phyloP scores from a whole-genome alignment of 1,140 invertebrate genomes.

The Epicauta chinensis region DNA sequence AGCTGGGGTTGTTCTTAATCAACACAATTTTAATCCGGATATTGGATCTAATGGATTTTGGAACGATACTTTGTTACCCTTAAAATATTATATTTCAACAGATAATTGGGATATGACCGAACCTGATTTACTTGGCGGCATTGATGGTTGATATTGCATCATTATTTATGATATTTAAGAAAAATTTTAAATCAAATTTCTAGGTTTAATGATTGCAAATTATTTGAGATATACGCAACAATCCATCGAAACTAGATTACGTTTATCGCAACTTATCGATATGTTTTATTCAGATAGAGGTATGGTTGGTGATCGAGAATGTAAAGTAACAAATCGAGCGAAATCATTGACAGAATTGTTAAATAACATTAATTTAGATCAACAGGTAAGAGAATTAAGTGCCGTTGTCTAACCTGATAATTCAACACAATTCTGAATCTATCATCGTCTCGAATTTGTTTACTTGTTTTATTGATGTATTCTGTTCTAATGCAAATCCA shows the following conservation, averaged over 20 bases:
- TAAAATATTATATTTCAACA: slow-evolving; percentile 48
- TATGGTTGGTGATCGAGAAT: slow-evolving; percentile 47
- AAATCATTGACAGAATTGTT: slow-evolving; percentile 44
- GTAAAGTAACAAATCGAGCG: slow-evolving; percentile 52
- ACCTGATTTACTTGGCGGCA: slow-evolving; percentile 57
- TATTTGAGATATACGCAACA: slow-evolving; percentile 48
- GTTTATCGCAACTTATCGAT: slow-evolving; percentile 59
- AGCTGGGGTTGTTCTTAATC: slow-evolving; percentile 55
- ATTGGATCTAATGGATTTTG: slow-evolving; percentile 55
- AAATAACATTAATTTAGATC: slow-evolving; percentile 37
- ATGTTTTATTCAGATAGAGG: slow-evolving; percentile 64
- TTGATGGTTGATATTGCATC: slow-evolving; percentile 52
- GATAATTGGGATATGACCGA: slow-evolving; percentile 55
- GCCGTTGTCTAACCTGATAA: too few species aligned
- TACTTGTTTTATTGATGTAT: too few species aligned
- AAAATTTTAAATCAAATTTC: too few species aligned
- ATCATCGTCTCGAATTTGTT: too few species aligned
- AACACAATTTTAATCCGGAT: slow-evolving; percentile 46
- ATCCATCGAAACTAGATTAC: slow-evolving; percentile 43
- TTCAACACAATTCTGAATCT: too few species aligned
- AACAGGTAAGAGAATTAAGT: slow-evolving; percentile 31
- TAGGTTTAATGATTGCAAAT: slow-evolving; percentile 55
- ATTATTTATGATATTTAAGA: neutral
- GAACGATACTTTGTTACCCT: slow-evolving; percentile 56
- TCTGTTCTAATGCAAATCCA: too few species aligned